Evolutionary conservation across 2,797 vertebrate genomes (phyloP), one percentile per base, ranked within the genome.

Genomic region (Chelon labrosus): DNA sequence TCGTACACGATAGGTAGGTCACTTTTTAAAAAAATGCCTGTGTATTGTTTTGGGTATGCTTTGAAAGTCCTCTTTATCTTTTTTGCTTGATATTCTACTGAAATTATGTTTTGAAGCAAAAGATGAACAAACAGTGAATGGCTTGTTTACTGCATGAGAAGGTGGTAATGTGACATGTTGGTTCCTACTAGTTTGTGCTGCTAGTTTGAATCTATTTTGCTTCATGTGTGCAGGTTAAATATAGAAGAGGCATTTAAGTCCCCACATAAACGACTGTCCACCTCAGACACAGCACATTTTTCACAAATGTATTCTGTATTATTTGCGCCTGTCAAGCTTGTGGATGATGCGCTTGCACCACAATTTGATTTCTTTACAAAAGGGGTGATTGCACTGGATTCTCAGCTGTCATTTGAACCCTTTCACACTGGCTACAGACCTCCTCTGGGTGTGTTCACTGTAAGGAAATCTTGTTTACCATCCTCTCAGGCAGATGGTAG

Each of bases 81-180:
- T n/a, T 19, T n/a, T 2, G 16, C 7, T n/a, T 16, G 16, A 16
- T 13, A 0, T 31, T 50, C 52, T 79, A 31, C 31, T 65, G 20
- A 31, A 44, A 35, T 65, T 64, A 37, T 25, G 44, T 12, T 59
- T 59, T 12, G 11, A 49, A 42, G 22, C 22, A 65, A 60, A 49
- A 19, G 31, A 50, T 44, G 55, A 44, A 75, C 10, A 1, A 46
- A 27, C 42, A 65, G 6, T 27, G 71, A 85, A 68, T 63, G 62
- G 63, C 79, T 87, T 86, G 42, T 71, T 49, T 22, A n/a, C n/a
- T 61, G 90, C 88, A 89, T 78, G 86, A 59, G 31, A 58, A 7
- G 1, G 4, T 25, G 14, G 1, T 39, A 11, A 6, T 5, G 51
- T 58, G 3, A 54, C 35, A n/a, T 38, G 0, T 59, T 56, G 8